These are phyloP conservation scores for Sarcophaga caerulescens DNA, from an alignment of 2,888 invertebrate species.

Conservation along the genomic window DNA sequence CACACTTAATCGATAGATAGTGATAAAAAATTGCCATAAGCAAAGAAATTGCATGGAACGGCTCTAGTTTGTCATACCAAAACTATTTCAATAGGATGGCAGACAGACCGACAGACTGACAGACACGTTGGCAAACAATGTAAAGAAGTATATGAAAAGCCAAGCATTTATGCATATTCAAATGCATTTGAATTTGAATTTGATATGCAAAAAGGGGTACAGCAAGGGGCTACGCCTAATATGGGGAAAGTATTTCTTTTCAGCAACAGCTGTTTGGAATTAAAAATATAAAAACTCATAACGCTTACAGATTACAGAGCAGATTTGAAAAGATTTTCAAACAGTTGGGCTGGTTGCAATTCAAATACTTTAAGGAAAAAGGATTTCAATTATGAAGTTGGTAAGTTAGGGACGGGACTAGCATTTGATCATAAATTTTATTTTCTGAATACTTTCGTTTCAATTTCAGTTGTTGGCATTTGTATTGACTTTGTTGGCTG, in stretches of 20 bases:
- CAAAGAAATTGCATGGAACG: slow-evolving; percentile 14
- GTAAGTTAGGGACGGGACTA: slow-evolving; percentile 7
- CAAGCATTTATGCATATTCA: slow-evolving; percentile 21
- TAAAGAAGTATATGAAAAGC: background rate
- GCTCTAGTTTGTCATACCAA: slow-evolving; percentile 56
- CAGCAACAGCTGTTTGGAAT: background rate
- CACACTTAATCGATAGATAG: slow-evolving; percentile 35
- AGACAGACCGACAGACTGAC: background rate
- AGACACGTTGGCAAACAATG: slow-evolving; percentile 25
- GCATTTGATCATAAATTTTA: too few relatives aligned
- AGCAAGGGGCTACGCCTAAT: too few relatives aligned
- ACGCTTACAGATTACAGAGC: background rate
- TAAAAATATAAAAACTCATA: slow-evolving; percentile 34
- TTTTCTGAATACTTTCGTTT: background rate
- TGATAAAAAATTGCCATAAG: slow-evolving; percentile 46
- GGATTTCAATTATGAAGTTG: slow-evolving; percentile 52
- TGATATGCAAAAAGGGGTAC: too few relatives aligned
- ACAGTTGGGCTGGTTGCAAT: slow-evolving; percentile 1
- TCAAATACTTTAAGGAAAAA: slow-evolving; percentile 1
- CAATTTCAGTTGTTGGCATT: slow-evolving; percentile 29
- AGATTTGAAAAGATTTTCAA: slow-evolving; percentile 33
- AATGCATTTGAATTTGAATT: slow-evolving; percentile 35
- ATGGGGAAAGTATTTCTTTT: too few relatives aligned
- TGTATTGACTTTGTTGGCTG: slow-evolving; percentile 24
- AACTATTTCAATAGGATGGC: background rate